Base-by-base conservation (phyloP, 2,113 vertebrate species). In the Ceratotherium simum region DNA sequence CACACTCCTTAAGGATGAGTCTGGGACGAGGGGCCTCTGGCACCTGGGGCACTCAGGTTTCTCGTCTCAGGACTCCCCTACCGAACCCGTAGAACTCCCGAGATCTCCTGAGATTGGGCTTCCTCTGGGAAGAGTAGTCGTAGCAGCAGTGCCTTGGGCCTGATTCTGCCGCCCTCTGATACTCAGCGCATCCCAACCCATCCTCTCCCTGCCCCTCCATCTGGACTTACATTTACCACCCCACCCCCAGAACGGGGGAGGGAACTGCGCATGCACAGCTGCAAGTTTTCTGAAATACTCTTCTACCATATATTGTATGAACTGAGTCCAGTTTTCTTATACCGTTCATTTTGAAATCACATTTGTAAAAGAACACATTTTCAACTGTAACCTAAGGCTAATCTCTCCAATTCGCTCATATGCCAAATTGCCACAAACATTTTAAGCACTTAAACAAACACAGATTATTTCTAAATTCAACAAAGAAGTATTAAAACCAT, bases 401-500 rank as follows among this genome's bases (percentile, higher is more conserved):
- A 89, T 33, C 33, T 91, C 54, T 76, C 58, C 60, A 95, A 84
- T 80, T 93, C 67, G 14, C 23, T 79, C 69, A 29, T 51, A 51
- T 42, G 17, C 42, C 69, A 96, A 84, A 36, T 27, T 60, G 27
- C 23, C 62, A 85, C 67, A 48, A 96, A 75, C 91, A 80, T 62
- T 79, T 92, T 64, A 88, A 87, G n/a, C 48, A 73, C 46, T 87
- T 87, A 39, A 91, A 51, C 31, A 58, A 87, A 91, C 42, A 87
- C 42, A 87, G 27, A 70, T 88, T 51, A 62, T 73, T 70, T 36
- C 70, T 76, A 70, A 96, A 90, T 33, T 87, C 33, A 80, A 72
- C 14, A 20, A 20, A 60, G 31, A 88, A 73, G 13, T 54, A 89
- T 72, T 75, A 81, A 91, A 95, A 46, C 9, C 78, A 81, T 25